A percentile compares a stretch with the other conserved stretches of the same genome.
phyloP scores from a whole-genome alignment of 2,888 invertebrate species.

The Masnerella sp. region DNA sequence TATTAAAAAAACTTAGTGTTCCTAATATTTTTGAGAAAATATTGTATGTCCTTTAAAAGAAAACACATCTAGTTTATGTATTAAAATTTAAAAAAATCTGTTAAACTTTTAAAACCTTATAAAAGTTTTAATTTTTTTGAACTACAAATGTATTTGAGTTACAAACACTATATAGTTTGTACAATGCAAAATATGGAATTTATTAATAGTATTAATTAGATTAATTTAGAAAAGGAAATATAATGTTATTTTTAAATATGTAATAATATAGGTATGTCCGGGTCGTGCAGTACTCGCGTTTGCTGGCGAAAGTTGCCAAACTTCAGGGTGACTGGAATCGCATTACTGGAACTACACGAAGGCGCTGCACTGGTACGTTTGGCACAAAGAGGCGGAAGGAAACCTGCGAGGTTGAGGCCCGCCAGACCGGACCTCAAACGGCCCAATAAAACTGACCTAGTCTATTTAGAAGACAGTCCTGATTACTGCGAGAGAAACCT shows the following conservation, averaged over 20 bases:
- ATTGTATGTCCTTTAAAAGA: too few relatives aligned
- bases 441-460: slow-evolving; percentile 93
- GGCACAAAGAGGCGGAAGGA: slow-evolving; percentile 81
- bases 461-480: slow-evolving; percentile 93
- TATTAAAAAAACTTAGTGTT: too few relatives aligned
- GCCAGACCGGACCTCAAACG: slow-evolving; percentile 88
- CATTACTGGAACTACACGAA: slow-evolving; percentile 88
- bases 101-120: too few relatives aligned
- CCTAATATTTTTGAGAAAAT: too few relatives aligned
- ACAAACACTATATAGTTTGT: too few relatives aligned
- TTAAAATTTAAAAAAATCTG: too few relatives aligned
- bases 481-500: slow-evolving; percentile 93
- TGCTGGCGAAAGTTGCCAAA: slow-evolving; percentile 92
- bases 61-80: too few relatives aligned
- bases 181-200: too few relatives aligned
- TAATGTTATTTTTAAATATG: too few relatives aligned
- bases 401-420: slow-evolving; percentile 85
- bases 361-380: slow-evolving; percentile 89
- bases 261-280: slow-evolving; percentile 82
- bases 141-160: too few relatives aligned
- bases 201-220: too few relatives aligned
- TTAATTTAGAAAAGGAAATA: background rate
- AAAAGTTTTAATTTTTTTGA: too few relatives aligned
- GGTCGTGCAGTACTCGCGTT: slow-evolving; percentile 92
- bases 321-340: slow-evolving; percentile 87